Conservation (phyloP, 2,888 invertebrate genomes). For the Nycteola revayana region DNA sequence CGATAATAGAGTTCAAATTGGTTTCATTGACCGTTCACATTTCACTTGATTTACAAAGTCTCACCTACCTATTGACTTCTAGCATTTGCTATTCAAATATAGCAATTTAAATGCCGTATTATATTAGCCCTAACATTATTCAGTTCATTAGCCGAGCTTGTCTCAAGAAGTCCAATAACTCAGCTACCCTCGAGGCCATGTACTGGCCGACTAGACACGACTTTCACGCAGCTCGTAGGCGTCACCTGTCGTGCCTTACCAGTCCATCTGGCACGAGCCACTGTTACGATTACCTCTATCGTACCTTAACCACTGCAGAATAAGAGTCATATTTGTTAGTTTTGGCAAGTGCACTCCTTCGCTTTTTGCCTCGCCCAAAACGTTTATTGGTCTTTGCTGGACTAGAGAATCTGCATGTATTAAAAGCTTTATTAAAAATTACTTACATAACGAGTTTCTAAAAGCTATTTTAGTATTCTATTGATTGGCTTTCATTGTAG, state of each 20-base stretch:
- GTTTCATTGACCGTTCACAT: slow-evolving; percentile 3
- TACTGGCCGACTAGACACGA: slow-evolving; percentile 37
- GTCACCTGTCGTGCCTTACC: slow-evolving; percentile 60
- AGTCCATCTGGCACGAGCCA: slow-evolving; percentile 29
- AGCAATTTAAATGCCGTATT: slow-evolving; percentile 3
- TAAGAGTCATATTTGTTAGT: slow-evolving; percentile 19
- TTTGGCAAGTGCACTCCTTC: slow-evolving; percentile 12
- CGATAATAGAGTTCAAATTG: too few species aligned
- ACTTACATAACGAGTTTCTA: slow-evolving; percentile 30
- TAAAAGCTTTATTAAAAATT: slow-evolving; percentile 20
- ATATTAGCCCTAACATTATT: slow-evolving; percentile 15
- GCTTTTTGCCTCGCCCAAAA: slow-evolving; percentile 31
- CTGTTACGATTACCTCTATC: background rate
- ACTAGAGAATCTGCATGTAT: slow-evolving; percentile 26
- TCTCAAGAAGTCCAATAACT: slow-evolving; percentile 34
- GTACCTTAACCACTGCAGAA: slow-evolving; percentile 22
- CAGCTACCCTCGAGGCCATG: slow-evolving; percentile 34
- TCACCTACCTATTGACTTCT: background rate
- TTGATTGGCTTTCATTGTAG: background rate
- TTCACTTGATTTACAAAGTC: background rate
- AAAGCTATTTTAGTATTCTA: slow-evolving; percentile 3
- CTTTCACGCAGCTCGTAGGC: slow-evolving; percentile 60
- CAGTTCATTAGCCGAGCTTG: slow-evolving; percentile 30
- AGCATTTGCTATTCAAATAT: slow-evolving; percentile 2
- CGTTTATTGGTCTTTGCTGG: slow-evolving; percentile 30